A percentile compares a stretch with the other conserved stretches of the same genome.
These are phyloP conservation scores for Baronia brevicornis DNA, from an alignment of 2,888 invertebrate species.

Conservation along the genomic window DNA sequence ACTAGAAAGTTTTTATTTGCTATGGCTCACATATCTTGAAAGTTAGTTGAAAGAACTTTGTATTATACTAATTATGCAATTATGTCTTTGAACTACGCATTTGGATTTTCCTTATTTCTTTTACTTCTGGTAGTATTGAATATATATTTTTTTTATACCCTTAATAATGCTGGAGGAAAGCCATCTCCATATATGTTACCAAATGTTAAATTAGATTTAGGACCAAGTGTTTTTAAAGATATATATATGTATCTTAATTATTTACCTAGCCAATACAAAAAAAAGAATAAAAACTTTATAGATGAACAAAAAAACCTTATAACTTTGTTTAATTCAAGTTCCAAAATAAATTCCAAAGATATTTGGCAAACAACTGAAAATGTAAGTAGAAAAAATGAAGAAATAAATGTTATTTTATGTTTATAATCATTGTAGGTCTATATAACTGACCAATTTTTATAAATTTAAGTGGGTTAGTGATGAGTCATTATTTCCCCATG, in stretches of 20 bases:
- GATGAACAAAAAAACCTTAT: slow-evolving; percentile 41
- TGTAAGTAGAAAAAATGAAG: slow-evolving; percentile 38
- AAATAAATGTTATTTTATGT: too few species aligned
- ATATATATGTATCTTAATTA: slow-evolving; percentile 56
- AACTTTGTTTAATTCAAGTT: slow-evolving; percentile 52
- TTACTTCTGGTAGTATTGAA: slow-evolving; percentile 56
- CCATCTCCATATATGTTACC: slow-evolving; percentile 35
- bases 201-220: slow-evolving; percentile 38
- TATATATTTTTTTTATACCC: slow-evolving; percentile 60
- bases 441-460: neutral
- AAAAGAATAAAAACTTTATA: slow-evolving; percentile 45
- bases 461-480: slow-evolving; percentile 58
- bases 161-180: slow-evolving; percentile 41
- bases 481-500: slow-evolving; percentile 59
- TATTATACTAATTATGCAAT: slow-evolving; percentile 17
- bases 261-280: slow-evolving; percentile 53
- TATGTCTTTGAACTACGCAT: slow-evolving; percentile 67
- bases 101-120: slow-evolving; percentile 58
- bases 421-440: neutral
- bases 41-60: slow-evolving; percentile 4
- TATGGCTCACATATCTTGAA: slow-evolving; percentile 2
- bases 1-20: neutral
- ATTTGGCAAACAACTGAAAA: slow-evolving; percentile 45
- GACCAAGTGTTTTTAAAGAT: slow-evolving; percentile 44
- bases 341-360: slow-evolving; percentile 28